Conservation (phyloP, 2,113 vertebrate genomes). For the Sitta europaea region DNA sequence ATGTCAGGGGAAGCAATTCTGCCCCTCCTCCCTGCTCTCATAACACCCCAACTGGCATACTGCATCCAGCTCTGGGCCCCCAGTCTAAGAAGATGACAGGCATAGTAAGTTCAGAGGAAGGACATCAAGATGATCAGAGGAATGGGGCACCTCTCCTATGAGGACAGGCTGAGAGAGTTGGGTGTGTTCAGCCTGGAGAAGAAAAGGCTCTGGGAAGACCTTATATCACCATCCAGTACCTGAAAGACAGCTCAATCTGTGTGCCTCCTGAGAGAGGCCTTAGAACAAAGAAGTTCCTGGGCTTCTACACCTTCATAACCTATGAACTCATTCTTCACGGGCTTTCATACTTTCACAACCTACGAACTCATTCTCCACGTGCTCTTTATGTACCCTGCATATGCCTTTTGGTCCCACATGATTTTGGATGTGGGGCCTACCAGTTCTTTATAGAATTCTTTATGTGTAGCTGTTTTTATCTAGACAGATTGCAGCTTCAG, state of each 20-base stretch:
- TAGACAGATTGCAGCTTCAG: neutral
- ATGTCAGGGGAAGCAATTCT: neutral
- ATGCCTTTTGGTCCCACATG: neutral
- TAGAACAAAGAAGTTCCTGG: neutral
- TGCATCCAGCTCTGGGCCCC: neutral
- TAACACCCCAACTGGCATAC: neutral
- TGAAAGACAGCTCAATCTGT: neutral
- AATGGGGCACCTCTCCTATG: neutral
- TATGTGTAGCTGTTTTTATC: neutral
- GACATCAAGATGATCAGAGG: neutral
- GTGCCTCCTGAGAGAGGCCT: neutral
- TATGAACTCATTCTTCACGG: neutral
- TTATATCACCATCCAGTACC: neutral
- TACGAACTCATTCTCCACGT: neutral
- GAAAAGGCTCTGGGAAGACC: neutral
- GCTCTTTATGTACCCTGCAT: neutral
- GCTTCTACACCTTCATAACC: neutral
- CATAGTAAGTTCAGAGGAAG: neutral
- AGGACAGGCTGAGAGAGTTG: neutral
- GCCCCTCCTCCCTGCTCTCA: neutral
- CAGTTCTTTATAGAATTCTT: neutral
- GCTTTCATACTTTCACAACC: neutral
- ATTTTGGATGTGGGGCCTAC: neutral
- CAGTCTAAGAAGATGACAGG: neutral
- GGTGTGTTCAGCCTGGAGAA: neutral